Evolutionary conservation across 2,113 vertebrate species (phyloP).

Genomic region (Pyrgilauda ruficollis): DNA sequence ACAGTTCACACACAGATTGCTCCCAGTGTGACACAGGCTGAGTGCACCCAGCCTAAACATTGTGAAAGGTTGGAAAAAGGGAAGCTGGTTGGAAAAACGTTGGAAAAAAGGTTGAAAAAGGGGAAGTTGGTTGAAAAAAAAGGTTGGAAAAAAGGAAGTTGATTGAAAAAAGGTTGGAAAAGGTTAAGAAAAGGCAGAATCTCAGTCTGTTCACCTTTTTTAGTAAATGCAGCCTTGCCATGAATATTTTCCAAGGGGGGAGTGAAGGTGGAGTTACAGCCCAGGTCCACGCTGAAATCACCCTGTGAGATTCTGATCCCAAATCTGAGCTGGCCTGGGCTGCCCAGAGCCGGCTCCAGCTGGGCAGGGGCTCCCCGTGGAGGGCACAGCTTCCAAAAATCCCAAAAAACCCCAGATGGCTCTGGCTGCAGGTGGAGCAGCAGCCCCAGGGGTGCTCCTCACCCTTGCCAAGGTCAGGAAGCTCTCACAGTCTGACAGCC

Average conservation of each 20-base stretch:
- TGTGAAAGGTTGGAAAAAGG: not conserved
- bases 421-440: not conserved
- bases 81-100: not conserved
- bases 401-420: not conserved
- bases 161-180: no score
- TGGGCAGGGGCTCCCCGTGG: accelerated
- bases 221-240: not conserved
- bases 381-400: not conserved
- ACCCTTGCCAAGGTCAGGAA: not conserved
- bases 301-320: not conserved
- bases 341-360: not conserved
- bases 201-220: not conserved
- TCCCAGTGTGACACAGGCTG: not conserved
- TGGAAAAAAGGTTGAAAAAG: not conserved
- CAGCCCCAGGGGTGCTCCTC: not conserved
- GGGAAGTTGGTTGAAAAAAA: not conserved
- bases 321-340: not conserved
- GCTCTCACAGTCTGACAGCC: not conserved
- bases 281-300: not conserved
- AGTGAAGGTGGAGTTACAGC: not conserved
- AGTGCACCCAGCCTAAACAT: not conserved
- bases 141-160: not conserved
- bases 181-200: no score
- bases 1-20: not conserved
- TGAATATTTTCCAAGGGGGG: not conserved